Percentiles rank a stretch among this genome's conserved stretches.
Evolutionary conservation across 2,888 invertebrate genomes (phyloP).

Genomic region (Andrena chrysosceles): DNA sequence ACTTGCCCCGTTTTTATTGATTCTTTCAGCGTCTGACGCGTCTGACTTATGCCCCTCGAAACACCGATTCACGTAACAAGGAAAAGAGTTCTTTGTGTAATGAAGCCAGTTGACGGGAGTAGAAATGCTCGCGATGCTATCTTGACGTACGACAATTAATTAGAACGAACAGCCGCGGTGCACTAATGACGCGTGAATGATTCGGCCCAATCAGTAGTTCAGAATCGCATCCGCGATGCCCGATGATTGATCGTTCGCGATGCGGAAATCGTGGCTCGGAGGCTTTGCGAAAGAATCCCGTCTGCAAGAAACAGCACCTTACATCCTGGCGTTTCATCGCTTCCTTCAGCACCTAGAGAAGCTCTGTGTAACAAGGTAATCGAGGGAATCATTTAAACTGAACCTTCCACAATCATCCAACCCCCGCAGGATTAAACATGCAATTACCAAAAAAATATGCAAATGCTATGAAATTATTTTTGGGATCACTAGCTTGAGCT

Average conservation of each 20-base stretch:
- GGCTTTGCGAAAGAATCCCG: conserved; percentile 67
- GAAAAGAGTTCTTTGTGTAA: conserved; percentile 46
- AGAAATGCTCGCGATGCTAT: conserved; percentile 66
- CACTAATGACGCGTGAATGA: conserved; percentile 75
- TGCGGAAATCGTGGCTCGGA: conserved; percentile 69
- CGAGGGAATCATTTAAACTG: conserved; percentile 46
- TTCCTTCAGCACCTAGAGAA: conserved; percentile 48
- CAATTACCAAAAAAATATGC: background rate
- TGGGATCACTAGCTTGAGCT: too few relatives aligned
- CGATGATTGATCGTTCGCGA: conserved; percentile 71
- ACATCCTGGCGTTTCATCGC: conserved; percentile 64
- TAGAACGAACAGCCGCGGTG: conserved; percentile 70
- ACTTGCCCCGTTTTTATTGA: background rate
- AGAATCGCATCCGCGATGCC: conserved; percentile 68
- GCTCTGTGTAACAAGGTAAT: conserved; percentile 56
- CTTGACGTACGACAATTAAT: conserved; percentile 73
- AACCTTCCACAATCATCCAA: background rate
- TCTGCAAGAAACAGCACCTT: conserved; percentile 66
- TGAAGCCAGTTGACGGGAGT: conserved; percentile 38
- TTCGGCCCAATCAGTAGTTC: conserved; percentile 70
- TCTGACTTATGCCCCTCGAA: conserved; percentile 19
- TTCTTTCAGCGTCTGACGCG: background rate
- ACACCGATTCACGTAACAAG: conserved; percentile 37
- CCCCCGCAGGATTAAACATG: conserved; percentile 1
- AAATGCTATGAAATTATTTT: too few relatives aligned